A percentile compares a stretch with the other conserved stretches of the same genome.
Evolutionary conservation across 1,140 invertebrate species (phyloP).

Genomic region (Physella acuta): DNA sequence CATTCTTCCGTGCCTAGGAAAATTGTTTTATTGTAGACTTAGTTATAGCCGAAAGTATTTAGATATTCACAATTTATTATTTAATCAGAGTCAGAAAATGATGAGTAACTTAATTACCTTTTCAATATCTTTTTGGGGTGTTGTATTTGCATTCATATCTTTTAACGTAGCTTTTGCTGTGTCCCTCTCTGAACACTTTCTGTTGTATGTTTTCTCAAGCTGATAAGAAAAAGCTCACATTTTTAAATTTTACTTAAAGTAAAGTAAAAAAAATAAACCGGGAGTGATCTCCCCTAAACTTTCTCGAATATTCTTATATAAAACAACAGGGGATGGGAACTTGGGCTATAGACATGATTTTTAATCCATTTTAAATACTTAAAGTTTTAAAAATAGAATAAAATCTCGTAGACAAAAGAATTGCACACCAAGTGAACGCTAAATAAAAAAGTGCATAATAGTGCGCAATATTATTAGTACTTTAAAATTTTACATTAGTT

Average conservation of each 20-base stretch:
- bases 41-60: not conserved
- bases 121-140: conserved; percentile 1
- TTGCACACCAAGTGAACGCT: too few relatives aligned
- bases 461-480: too few relatives aligned
- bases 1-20: not conserved
- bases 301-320: not conserved
- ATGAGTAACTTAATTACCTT: not conserved
- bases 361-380: not conserved
- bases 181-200: conserved; percentile 7
- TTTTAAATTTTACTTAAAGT: not conserved
- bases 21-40: not conserved
- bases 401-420: too few relatives aligned
- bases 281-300: not conserved
- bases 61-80: not conserved
- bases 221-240: not conserved
- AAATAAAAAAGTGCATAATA: too few relatives aligned
- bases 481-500: too few relatives aligned
- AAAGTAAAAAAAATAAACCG: not conserved
- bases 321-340: not conserved
- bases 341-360: not conserved
- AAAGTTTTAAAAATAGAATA: too few relatives aligned
- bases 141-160: not conserved
- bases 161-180: not conserved
- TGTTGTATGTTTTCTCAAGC: not conserved
- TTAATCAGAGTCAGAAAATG: not conserved